Base-by-base conservation (phyloP, 2,888 invertebrate genomes). In the Tachina fera region DNA sequence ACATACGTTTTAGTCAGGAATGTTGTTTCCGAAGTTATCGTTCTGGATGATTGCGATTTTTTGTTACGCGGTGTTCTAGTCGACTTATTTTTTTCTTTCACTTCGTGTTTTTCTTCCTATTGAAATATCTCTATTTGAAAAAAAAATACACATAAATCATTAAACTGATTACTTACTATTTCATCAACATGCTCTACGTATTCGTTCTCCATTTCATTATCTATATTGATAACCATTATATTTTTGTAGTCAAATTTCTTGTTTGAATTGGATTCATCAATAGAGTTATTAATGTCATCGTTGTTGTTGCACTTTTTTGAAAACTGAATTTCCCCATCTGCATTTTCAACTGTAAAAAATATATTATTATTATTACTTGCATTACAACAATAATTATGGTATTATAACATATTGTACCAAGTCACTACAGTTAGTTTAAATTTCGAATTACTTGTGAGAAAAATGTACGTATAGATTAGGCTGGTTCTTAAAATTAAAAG, bases 261-360 rank as follows among this genome's bases (percentile, higher is more conserved):
- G 2, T 89, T 90, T 6, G 83, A 79, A 0, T 89, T 85, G 39
- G 74, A 58, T 11, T 63, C 86, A 6, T 71, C 81, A 16, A 43
- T 41, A 41, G 70, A 45, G 13, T 56, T 87, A 49, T 43, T 47
- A 1, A 53, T 51, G 13, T 14, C 43, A 6, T 78, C 71, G 14
- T 9, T 58, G 51, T 22, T 22, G 16, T 22, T 22, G 43, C 76
- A 86, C 39, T 89, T 88, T 77, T 87, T 90, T 70, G 86, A 89
- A 87, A 90, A 91, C 71, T 91, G 89, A 58, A 92, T 90, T 41
- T 92, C 92, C 0, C 91, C 91, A 61, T 90, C 89, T 49, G 91
- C 91, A 58, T 89, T 89, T 91, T 82, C 77, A 80, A 71, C 72
- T 65, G 60, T 60, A 78, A 76, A n/a, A 9, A 87, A 13, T 16